Evolutionary conservation across 2,888 invertebrate genomes (phyloP).

Genomic region (Nemoura dubitans): DNA sequence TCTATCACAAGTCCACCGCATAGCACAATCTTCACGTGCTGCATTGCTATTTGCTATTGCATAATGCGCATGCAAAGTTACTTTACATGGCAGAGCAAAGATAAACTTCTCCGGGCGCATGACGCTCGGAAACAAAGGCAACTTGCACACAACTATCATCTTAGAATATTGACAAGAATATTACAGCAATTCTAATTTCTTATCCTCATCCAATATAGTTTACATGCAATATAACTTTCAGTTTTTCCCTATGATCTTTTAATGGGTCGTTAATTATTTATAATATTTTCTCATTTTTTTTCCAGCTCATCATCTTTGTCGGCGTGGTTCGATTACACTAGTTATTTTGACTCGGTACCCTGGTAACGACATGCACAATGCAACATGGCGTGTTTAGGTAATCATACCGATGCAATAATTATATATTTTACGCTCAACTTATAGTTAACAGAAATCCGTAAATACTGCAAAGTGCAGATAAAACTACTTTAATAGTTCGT

Average conservation of each 20-base stretch:
- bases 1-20: neutral
- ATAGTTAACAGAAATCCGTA: too few relatives aligned
- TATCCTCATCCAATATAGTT: neutral
- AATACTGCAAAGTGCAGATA: too few relatives aligned
- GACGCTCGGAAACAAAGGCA: neutral
- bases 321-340: neutral
- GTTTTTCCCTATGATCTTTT: neutral
- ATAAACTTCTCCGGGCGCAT: neutral
- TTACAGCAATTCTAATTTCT: neutral
- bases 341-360: too few relatives aligned
- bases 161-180: neutral
- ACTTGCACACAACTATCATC: neutral
- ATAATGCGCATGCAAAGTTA: neutral
- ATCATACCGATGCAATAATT: too few relatives aligned
- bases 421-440: too few relatives aligned
- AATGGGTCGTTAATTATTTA: neutral
- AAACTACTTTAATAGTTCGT: too few relatives aligned
- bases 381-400: too few relatives aligned
- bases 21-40: neutral
- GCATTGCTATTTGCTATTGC: neutral
- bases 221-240: neutral
- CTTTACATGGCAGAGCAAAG: neutral
- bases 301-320: neutral
- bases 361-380: too few relatives aligned
- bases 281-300: neutral